These are phyloP conservation scores for Zootoca vivipara DNA, from an alignment of 2,113 vertebrate species.

Conservation along the genomic window DNA sequence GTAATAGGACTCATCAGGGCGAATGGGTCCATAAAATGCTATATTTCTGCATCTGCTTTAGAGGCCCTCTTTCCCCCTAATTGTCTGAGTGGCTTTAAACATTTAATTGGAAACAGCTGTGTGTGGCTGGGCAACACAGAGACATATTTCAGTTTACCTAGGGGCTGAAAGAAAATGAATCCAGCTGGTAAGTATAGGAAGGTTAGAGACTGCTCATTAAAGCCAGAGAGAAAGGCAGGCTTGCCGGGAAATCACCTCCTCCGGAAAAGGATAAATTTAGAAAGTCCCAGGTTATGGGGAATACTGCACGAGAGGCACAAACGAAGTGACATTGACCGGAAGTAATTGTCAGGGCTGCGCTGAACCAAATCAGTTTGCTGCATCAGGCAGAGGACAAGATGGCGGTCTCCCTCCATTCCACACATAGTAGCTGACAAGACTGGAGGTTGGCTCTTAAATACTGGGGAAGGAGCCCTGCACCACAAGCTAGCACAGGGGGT, in stretches of 20 bases:
- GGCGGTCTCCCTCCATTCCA: too few species aligned
- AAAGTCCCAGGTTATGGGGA: background rate
- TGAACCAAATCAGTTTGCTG: background rate
- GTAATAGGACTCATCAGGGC: slow-evolving; percentile 12
- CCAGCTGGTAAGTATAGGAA: slow-evolving; percentile 21
- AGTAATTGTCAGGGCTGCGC: background rate
- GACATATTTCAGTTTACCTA: background rate
- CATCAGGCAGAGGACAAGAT: background rate
- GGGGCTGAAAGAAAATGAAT: slow-evolving; percentile 10
- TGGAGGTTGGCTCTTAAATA: too few species aligned
- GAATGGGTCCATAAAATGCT: slow-evolving; percentile 15
- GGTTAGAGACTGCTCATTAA: background rate
- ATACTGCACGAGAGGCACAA: background rate
- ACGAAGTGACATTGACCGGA: background rate
- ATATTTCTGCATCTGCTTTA: slow-evolving; percentile 23
- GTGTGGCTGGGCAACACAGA: slow-evolving; percentile 7
- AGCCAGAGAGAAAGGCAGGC: slow-evolving; percentile 12
- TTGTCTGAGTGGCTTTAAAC: slow-evolving; percentile 33
- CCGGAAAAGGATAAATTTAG: slow-evolving; percentile 17
- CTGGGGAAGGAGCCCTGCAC: too few species aligned
- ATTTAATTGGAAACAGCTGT: slow-evolving; percentile 39
- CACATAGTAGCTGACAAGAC: too few species aligned
- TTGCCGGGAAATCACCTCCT: slow-evolving; percentile 3
- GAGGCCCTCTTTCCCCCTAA: slow-evolving; percentile 1
- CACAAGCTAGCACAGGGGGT: too few species aligned